Conservation (phyloP, 2,888 invertebrate genomes). For the Palloptera scutellata region DNA sequence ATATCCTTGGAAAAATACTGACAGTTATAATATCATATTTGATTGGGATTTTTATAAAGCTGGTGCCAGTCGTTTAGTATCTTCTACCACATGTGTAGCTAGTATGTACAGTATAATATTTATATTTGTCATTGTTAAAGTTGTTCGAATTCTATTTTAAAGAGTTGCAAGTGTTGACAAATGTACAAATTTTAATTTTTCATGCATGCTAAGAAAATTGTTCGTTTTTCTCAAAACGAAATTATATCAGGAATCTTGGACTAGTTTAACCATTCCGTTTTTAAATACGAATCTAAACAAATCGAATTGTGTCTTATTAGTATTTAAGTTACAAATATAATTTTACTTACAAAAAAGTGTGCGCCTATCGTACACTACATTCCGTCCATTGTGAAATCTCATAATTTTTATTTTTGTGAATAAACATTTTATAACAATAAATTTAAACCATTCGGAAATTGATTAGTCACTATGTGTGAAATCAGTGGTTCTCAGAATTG, state of each 20-base stretch:
- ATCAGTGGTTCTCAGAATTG: no score
- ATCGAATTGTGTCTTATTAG: constrained; percentile 32
- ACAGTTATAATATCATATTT: constrained; percentile 78
- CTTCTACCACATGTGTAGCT: background rate
- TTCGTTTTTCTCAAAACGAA: constrained; percentile 8
- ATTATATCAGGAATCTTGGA: constrained; percentile 13
- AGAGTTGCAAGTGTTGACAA: background rate
- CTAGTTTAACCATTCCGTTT: constrained; percentile 10
- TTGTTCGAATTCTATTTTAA: no score
- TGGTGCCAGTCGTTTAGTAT: constrained; percentile 42
- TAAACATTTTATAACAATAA: no score
- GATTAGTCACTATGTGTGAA: no score
- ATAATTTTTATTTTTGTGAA: constrained; percentile 27
- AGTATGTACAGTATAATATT: background rate
- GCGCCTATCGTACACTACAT: constrained; percentile 22
- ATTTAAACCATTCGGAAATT: no score
- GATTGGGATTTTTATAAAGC: constrained; percentile 67
- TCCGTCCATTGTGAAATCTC: constrained; percentile 47
- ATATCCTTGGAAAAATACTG: constrained; percentile 81
- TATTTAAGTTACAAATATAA: constrained; percentile 22
- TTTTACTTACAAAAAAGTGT: constrained; percentile 8
- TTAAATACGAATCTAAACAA: constrained; percentile 4
- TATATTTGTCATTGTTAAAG: background rate
- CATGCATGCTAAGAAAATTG: background rate
- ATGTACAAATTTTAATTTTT: background rate